Evolutionary conservation across 2,113 vertebrate species (phyloP), one percentile per base, ranked within the genome.

Genomic region (Ranitomeya variabilis): DNA sequence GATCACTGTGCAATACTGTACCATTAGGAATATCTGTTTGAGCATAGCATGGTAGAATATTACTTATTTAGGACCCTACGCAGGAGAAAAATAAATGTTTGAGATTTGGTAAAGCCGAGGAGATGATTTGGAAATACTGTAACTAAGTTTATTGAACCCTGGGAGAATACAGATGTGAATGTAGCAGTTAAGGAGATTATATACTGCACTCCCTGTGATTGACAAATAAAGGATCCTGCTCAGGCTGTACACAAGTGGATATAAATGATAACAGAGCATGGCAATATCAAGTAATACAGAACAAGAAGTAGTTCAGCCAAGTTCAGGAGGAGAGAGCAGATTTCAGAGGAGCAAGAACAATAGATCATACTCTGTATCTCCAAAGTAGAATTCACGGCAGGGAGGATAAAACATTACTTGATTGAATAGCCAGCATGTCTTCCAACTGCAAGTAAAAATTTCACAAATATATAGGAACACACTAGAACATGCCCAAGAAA

Each of bases 311-410:
- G 78, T 80, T 80, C 78, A 80, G 52, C 14, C n/a, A 57, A 57
- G 78, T 80, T 80, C 54, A 80, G 23, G 78, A 80, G 51, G 10
- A 57, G 10, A 57, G 21, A 80, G 9, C 23, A 59, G 19, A 57
- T 80, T 80, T 80, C 52, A 57, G 78, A 59, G 54, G 37, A 80
- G 78, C 54, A 57, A 59, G 78, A 80, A 80, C 78, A 57, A 80
- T 54, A 80, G 78, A 59, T 80, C 78, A 80, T 57, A 16, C 78
- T 80, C 21, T 6, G 7, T 10, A 59, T 12, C 52, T 59, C n/a
- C 54, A 57, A 55, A 79, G 78, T 80, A 80, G 78, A 59, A 80
- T 23, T 54, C 55, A 23, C 78, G 57, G 54, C 54, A 23, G 54
- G 52, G 55, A 80, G 37, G 23, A 80, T 80, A 80, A 80, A 57